A percentile compares a stretch with the other conserved stretches of the same genome.
These are phyloP conservation scores for Serrognathus titanus DNA, from an alignment of 2,888 invertebrate genomes.

Conservation along the genomic window DNA sequence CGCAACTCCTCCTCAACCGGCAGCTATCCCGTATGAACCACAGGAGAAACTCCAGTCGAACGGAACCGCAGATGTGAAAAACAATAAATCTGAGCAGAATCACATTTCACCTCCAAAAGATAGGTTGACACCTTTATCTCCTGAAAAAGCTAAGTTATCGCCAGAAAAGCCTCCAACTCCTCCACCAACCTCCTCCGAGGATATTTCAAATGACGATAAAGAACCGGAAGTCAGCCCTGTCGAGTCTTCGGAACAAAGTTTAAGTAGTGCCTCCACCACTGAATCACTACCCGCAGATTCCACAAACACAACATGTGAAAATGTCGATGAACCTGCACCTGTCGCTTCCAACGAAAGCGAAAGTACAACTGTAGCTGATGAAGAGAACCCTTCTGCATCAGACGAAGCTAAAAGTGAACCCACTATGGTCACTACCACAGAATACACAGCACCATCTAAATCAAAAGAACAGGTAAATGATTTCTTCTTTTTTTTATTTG, in stretches of 20 bases:
- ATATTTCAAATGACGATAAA: constrained; percentile 16
- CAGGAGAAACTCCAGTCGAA: constrained; percentile 41
- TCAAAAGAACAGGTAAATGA: constrained; percentile 22
- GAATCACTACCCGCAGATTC: constrained; percentile 3
- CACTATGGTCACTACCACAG: constrained; percentile 33
- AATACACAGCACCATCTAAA: constrained; percentile 49
- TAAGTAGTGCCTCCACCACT: constrained; percentile 8
- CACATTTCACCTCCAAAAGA: constrained; percentile 28
- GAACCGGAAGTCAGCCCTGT: constrained; percentile 11
- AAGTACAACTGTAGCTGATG: constrained; percentile 9
- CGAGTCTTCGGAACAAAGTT: constrained; percentile 10
- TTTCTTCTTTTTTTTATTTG: too few relatives aligned
- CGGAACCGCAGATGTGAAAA: constrained; percentile 37
- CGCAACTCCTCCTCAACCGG: constrained; percentile 38
- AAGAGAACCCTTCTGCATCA: constrained; percentile 28
- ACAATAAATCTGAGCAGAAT: constrained; percentile 31
- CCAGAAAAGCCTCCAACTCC: constrained; percentile 21
- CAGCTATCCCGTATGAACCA: constrained; percentile 12
- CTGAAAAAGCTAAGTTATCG: constrained; percentile 23
- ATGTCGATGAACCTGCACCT: constrained; percentile 10
- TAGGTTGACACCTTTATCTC: constrained; percentile 19
- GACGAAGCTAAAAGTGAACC: constrained; percentile 42
- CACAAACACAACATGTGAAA: constrained; percentile 9
- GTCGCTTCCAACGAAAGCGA: constrained; percentile 12
- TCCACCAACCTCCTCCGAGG: constrained; percentile 13